These are phyloP conservation scores for Eulemur rubriventer DNA, from an alignment of 2,797 vertebrate genomes.

Conservation along the genomic window DNA sequence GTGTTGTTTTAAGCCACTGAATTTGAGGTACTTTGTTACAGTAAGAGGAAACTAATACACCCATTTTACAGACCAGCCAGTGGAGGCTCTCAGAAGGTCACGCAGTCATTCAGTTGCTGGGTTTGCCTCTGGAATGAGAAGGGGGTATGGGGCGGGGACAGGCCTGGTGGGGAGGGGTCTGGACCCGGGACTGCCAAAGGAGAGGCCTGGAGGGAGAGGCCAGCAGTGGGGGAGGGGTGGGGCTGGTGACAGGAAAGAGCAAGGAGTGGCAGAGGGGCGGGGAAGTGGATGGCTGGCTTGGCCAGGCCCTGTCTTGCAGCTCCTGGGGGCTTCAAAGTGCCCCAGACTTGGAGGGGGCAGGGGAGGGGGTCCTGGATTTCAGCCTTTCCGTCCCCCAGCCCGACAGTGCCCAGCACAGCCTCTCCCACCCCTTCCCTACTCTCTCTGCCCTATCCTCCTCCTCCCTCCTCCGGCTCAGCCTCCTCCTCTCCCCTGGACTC, in stretches of 20 bases:
- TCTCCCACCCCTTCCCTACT: background rate
- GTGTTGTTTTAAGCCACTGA: background rate
- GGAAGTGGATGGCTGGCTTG: background rate
- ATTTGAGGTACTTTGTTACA: background rate
- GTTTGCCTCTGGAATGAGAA: background rate
- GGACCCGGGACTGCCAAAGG: background rate
- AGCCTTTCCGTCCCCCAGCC: background rate
- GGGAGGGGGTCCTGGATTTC: background rate
- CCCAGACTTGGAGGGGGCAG: background rate
- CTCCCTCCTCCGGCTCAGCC: background rate
- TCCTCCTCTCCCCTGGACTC: no score
- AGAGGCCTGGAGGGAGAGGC: background rate
- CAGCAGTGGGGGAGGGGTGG: no score
- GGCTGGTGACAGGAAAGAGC: background rate
- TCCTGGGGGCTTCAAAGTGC: background rate
- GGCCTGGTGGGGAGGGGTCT: background rate
- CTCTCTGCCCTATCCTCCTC: background rate
- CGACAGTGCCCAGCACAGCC: background rate
- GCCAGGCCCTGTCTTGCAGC: background rate
- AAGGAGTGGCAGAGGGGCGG: background rate
- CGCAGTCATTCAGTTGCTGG: background rate
- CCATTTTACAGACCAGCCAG: background rate
- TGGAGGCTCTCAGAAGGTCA: background rate
- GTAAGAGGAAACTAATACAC: fast-evolving
- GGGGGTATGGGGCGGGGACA: background rate